Percentiles rank a stretch among this genome's conserved stretches.
These are phyloP conservation scores for Acromyrmex echinatior DNA, from an alignment of 1,140 invertebrate species.

Conservation along the genomic window DNA sequence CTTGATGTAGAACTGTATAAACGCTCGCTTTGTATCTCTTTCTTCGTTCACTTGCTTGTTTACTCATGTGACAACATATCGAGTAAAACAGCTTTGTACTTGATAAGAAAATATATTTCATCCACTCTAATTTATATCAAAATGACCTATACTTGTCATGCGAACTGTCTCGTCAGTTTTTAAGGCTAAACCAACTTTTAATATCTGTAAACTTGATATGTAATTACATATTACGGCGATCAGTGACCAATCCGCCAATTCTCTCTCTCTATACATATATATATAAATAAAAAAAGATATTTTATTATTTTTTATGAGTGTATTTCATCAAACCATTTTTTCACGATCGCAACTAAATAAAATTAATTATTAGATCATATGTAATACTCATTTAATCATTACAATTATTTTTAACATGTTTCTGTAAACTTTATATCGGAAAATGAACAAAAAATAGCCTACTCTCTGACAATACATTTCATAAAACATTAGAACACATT, in stretches of 20 bases:
- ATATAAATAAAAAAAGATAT: slow-evolving; percentile 48
- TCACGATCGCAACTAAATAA: not conserved
- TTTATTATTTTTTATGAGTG: slow-evolving; percentile 54
- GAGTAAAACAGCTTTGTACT: not conserved
- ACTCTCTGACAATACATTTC: not conserved
- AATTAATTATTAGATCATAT: slow-evolving; percentile 1
- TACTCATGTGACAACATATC: not conserved
- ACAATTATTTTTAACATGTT: not conserved
- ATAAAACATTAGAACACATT: slow-evolving; percentile 13
- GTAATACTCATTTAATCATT: not conserved
- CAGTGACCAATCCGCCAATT: not conserved
- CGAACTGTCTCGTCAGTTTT: slow-evolving; percentile 1
- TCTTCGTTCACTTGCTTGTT: not conserved
- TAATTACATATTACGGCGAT: slow-evolving; percentile 37
- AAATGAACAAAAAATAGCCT: no score
- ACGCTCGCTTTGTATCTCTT: not conserved
- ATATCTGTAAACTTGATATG: slow-evolving; percentile 34
- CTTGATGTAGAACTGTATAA: slow-evolving; percentile 1
- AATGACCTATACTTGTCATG: slow-evolving; percentile 1
- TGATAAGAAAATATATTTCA: slow-evolving; percentile 8
- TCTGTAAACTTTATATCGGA: not conserved
- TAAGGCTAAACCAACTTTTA: slow-evolving; percentile 17
- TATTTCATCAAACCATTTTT: slow-evolving; percentile 47
- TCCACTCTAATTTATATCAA: slow-evolving; percentile 10
- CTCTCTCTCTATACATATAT: not conserved